phyloP scores from a whole-genome alignment of 2,113 vertebrate genomes.

The Dolichallabes microphthalmus region DNA sequence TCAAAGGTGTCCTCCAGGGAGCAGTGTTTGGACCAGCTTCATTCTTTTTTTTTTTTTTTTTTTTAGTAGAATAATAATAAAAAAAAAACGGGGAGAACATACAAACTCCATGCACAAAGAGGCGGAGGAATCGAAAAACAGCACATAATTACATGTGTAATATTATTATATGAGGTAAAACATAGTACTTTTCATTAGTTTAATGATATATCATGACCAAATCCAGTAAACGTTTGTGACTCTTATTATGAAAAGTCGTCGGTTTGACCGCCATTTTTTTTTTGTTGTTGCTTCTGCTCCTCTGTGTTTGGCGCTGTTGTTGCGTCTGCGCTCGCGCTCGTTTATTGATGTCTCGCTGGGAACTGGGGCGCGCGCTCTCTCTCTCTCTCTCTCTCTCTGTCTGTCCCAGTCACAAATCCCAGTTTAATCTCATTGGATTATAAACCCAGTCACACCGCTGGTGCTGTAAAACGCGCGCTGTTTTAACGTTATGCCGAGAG shows the following conservation, averaged over 20 bases:
- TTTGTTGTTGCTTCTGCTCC: too few species aligned
- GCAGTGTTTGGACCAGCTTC: not conserved
- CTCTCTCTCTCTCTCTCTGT: too few species aligned
- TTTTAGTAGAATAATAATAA: not conserved
- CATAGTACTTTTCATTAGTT: not conserved
- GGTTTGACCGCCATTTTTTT: not conserved
- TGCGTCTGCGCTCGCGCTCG: not conserved
- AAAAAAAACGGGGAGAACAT: too few species aligned
- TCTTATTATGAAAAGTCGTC: constrained; percentile 33
- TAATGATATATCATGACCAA: not conserved
- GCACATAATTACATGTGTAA: not conserved
- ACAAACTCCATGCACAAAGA: too few species aligned
- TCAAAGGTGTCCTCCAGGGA: constrained; percentile 1
- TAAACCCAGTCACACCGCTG: too few species aligned
- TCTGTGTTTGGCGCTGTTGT: not conserved
- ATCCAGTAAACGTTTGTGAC: not conserved
- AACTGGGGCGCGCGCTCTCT: too few species aligned
- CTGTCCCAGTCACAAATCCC: not conserved
- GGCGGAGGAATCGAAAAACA: not conserved
- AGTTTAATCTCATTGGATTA: too few species aligned
- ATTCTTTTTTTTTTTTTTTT: not conserved
- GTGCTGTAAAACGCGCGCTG: not conserved
- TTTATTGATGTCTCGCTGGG: not conserved
- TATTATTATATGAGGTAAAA: not conserved
- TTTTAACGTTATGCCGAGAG: too few species aligned